phyloP scores from a whole-genome alignment of 2,888 invertebrate genomes.

The Notodonta dromedarius region DNA sequence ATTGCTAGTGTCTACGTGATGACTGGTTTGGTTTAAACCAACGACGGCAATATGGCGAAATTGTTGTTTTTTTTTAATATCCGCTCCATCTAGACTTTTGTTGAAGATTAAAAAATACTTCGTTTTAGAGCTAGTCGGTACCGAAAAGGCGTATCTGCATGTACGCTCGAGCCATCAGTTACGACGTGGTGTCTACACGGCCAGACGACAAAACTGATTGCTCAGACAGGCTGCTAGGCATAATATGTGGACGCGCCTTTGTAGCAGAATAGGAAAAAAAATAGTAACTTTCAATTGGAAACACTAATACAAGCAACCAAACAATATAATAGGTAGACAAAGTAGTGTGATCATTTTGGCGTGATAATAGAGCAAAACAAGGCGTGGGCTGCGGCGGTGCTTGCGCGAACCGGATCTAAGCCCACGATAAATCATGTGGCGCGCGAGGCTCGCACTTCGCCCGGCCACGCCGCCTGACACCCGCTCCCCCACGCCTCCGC shows the following conservation, averaged over 20 bases:
- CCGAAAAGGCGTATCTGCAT: too few relatives aligned
- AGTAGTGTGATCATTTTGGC: constrained; percentile 69
- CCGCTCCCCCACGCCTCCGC: constrained; percentile 16
- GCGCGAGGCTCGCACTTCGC: constrained; percentile 47
- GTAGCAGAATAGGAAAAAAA: constrained; percentile 7
- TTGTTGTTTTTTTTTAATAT: too few relatives aligned
- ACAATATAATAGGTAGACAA: constrained; percentile 54
- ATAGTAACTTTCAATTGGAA: constrained; percentile 27
- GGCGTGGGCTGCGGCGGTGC: constrained; percentile 70
- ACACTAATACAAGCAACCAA: constrained; percentile 47
- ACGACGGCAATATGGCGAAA: too few relatives aligned
- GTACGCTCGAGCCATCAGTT: too few relatives aligned
- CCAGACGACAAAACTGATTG: too few relatives aligned
- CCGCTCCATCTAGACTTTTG: too few relatives aligned
- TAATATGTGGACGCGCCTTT: neutral
- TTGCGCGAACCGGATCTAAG: constrained; percentile 77
- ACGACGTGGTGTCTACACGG: too few relatives aligned
- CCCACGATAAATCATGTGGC: constrained; percentile 71
- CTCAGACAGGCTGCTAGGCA: too few relatives aligned
- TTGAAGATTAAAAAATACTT: too few relatives aligned
- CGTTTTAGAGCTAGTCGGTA: too few relatives aligned
- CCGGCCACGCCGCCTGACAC: constrained; percentile 21
- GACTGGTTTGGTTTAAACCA: too few relatives aligned
- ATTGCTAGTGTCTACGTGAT: constrained; percentile 22
- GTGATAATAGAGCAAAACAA: constrained; percentile 73